Evolutionary conservation across 2,797 vertebrate genomes (phyloP), one percentile per base, ranked within the genome.

Genomic region (Channa striata): DNA sequence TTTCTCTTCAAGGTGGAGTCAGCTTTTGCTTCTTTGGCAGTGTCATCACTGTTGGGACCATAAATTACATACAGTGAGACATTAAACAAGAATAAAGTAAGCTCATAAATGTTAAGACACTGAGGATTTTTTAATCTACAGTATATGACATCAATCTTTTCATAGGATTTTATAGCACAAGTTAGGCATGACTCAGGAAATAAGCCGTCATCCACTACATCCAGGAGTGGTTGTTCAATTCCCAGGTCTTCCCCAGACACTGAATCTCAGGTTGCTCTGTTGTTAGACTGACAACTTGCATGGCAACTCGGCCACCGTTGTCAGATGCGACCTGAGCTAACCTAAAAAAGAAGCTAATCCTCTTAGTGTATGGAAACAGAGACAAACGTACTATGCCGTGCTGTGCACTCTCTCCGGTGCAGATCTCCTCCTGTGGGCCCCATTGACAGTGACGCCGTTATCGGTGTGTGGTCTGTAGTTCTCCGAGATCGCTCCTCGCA

Each of bases 401-500:
- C 62, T 53, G 59, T 68, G 71, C 72, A 44, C 68, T 77, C 66
- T 78, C 81, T 75, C 88, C 1, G 87, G 90, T 11, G 85, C 84
- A 20, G 91, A 83, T 81, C 80, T 84, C 82, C 79, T 89, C 76
- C 89, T 80, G 78, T 46, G 54, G 69, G 56, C 47, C 66, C 71
- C 17, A 72, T 66, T 51, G 77, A 43, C 39, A 17, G 42, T 5
- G 5, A 21, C n/a, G 34, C 6, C 17, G 75, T 30, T 77, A 19
- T 50, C 51, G 5, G 52, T 67, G 68, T 86, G 83, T 83, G 84
- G 81, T 88, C 84, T 63, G 1, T 54, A 78, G 19, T 91, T 77
- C 72, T 90, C 91, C 5, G 85, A 91, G 68, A 88, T 90, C 63
- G 89, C 91, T 69, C 59, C 90, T 73, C 34, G 83, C 59, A 93